These are phyloP conservation scores for Dione juno DNA, from an alignment of 2,888 invertebrate species.

Conservation along the genomic window DNA sequence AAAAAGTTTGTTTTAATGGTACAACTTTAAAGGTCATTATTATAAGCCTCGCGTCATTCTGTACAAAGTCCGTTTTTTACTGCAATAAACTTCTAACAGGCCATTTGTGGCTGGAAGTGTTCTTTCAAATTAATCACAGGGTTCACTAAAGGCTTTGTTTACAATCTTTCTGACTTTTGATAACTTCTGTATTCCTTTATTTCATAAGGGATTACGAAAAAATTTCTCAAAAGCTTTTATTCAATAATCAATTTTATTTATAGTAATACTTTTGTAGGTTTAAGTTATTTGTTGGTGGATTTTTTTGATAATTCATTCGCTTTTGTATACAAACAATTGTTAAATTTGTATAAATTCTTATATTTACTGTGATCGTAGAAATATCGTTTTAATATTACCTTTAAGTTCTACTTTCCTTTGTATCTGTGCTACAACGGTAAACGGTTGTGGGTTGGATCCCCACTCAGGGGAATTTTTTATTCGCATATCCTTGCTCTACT, in stretches of 20 bases:
- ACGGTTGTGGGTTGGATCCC: neutral
- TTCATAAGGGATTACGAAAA: conserved; percentile 30
- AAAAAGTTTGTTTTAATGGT: conserved; percentile 68
- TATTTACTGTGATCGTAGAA: neutral
- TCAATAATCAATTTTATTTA: conserved; percentile 14
- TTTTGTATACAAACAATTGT: neutral
- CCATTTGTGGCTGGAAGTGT: conserved; percentile 77
- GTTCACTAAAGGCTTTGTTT: conserved; percentile 66
- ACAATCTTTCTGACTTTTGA: conserved; percentile 58
- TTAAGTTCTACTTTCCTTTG: no score
- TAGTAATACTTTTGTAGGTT: conserved; percentile 5
- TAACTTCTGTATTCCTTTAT: conserved; percentile 64
- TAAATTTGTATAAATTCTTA: neutral
- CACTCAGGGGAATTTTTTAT: neutral
- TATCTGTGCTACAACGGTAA: no score
- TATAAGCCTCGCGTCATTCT: conserved; percentile 73
- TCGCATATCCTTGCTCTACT: no score
- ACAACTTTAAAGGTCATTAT: conserved; percentile 73
- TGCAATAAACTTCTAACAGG: conserved; percentile 80
- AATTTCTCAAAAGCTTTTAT: conserved; percentile 10
- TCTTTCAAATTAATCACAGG: conserved; percentile 75
- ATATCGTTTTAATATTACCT: neutral
- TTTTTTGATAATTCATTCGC: neutral
- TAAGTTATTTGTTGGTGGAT: neutral
- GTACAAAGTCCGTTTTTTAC: conserved; percentile 75